Evolutionary conservation across 1,140 invertebrate genomes (phyloP), one percentile per base, ranked within the genome.

Genomic region (Coptotermes formosanus): DNA sequence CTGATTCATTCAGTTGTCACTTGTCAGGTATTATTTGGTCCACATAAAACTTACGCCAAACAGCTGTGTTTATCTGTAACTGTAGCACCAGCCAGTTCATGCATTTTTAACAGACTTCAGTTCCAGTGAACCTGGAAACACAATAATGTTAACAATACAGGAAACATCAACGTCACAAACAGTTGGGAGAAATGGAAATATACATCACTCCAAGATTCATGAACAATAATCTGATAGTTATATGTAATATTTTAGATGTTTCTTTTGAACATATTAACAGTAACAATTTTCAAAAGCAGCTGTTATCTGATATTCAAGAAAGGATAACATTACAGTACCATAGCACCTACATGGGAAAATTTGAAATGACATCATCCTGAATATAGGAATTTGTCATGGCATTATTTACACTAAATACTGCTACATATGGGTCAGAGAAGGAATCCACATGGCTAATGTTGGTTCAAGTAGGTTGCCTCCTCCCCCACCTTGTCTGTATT

Each of bases 11-110:
- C 64, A 75, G 2, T 9, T 75, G 25, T 25, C 64, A 75, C 14
- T 75, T 75, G 25, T 75, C 25, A n/a, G 64, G 25, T n/a, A 30
- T 75, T 30, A 75, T n/a, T 75, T 75, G 64, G 25, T 75, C 64
- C 64, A 75, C 64, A 64, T 30, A 30, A 75, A 75, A 75, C 64
- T 75, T n/a, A 30, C n/a, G 64, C n/a, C 64, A 75, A 75, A 75
- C 64, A n/a, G n/a, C n/a, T 75, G n/a, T 30, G 52, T 30, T 30
- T 12, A 30, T 75, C 16, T n/a, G 12, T 64, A n/a, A 64, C 59
- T 64, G 21, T n/a, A 64, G 55, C 59, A 64, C 59, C 59, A 19
- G 21, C 25, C 64, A 75, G n/a, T 30, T 75, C n/a, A 75, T 30
- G n/a, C 14, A 30, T 30, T 11, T 75, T 75, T 75, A 75, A 30